Base-by-base conservation (phyloP, 2,113 vertebrate species). In the Caloenas nicobarica region DNA sequence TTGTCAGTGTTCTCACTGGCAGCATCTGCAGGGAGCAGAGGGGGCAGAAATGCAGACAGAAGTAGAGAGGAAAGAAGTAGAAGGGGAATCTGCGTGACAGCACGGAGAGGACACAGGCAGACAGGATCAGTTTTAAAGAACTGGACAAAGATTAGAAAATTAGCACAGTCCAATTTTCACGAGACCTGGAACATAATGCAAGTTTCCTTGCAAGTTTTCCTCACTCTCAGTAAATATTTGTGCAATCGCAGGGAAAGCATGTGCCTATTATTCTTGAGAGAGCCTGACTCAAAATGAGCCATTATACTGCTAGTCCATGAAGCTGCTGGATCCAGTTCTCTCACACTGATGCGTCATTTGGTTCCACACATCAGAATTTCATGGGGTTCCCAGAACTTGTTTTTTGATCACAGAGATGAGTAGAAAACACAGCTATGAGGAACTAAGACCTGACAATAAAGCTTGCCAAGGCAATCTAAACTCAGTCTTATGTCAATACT, bases 1-100 rank as follows among this genome's bases (percentile, higher is more conserved):
- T 7, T 13, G 17, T 22, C 1, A 0, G 24, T 48, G 26, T 26
- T 77, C 44, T 64, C 0, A 0, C 36, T 38, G 54, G 69, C 38
- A 58, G 36, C 23, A 38, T 34, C 23, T 5, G 16, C 4, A 51
- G 25, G 61, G 16, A 33, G 11, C 2, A 29, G 38, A 73, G 11
- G 5, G 4, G 5, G 16, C 2, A 73, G 40, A 78, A 93, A 77
- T 2, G 2, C 42, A 77, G 48, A 51, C 19, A 65, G 58, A 69
- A 86, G n/a, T 3, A 64, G 40, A 61, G 40, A 46, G 18, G 29
- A 83, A 28, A 74, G 9, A 77, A 78, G 69, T 54, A 77, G 73
- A 56, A 78, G 15, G 33, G 13, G 9, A 72, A 64, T n/a, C n/a
- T 33, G n/a, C 1, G 3, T 17, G 16, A 36, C 40, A 51, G 50